Evolutionary conservation across 2,113 vertebrate species (phyloP).

Genomic region (Tor tambroides): DNA sequence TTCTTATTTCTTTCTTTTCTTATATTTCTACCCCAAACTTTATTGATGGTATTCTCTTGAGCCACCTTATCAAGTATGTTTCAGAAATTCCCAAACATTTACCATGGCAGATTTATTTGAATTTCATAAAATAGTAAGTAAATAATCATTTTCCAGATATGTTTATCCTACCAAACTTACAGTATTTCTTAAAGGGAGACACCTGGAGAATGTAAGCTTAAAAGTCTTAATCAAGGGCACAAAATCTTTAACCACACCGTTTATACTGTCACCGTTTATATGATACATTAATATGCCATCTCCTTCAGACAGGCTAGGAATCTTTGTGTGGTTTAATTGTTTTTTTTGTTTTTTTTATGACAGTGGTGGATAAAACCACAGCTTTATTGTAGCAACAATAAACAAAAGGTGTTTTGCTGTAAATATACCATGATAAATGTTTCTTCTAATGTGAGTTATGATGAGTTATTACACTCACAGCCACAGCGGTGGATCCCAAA

Average conservation of each 20-base stretch:
- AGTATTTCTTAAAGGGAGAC: not conserved
- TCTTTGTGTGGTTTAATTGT: not conserved
- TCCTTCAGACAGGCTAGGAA: too few species aligned
- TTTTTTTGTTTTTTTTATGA: not conserved
- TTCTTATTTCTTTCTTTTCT: too few species aligned
- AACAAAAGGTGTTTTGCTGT: not conserved
- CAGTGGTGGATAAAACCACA: not conserved
- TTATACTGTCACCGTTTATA: not conserved
- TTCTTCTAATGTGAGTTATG: not conserved
- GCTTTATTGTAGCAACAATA: not conserved
- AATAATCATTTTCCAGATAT: not conserved
- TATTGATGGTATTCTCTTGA: too few species aligned
- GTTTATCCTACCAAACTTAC: not conserved
- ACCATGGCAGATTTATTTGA: not conserved
- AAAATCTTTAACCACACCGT: too few species aligned
- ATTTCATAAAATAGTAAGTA: not conserved
- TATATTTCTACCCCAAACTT: not conserved
- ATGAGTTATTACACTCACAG: constrained; percentile 70
- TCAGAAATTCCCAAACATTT: not conserved
- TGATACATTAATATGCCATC: not conserved
- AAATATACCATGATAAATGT: not conserved
- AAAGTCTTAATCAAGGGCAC: not conserved
- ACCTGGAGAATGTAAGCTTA: not conserved
- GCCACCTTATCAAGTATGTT: not conserved
- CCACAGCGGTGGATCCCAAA: constrained; percentile 72